Percentiles rank a stretch among this genome's conserved stretches.
Evolutionary conservation across 2,797 vertebrate species (phyloP).

Genomic region (Microctenopoma lineatum): DNA sequence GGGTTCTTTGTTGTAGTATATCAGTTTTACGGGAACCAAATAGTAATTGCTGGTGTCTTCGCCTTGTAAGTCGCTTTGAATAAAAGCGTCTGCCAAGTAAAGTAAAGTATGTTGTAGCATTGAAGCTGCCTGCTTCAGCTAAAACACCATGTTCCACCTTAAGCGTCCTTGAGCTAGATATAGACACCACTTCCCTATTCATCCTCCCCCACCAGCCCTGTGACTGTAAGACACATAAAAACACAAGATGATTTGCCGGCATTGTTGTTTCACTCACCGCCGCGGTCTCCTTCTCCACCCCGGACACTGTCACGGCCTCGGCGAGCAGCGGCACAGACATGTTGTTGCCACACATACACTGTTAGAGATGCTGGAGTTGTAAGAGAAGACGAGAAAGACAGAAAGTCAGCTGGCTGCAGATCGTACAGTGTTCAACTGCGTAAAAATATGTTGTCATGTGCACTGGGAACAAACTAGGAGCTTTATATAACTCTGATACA

Average conservation of each 20-base stretch:
- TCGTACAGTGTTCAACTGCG: not conserved
- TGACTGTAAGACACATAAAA: not conserved
- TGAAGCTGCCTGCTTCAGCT: too few relatives aligned
- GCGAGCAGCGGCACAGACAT: slow-evolving; percentile 99
- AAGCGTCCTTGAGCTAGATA: not conserved
- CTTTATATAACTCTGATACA: slow-evolving; percentile 3
- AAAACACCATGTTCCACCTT: too few relatives aligned
- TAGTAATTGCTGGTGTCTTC: too few relatives aligned
- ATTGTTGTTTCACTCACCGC: slow-evolving; percentile 85
- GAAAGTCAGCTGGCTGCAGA: slow-evolving; percentile 23
- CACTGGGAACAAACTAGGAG: slow-evolving; percentile 5
- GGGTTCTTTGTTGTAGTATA: too few relatives aligned
- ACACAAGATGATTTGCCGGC: rapidly evolving
- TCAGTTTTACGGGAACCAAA: too few relatives aligned
- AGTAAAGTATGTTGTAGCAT: too few relatives aligned
- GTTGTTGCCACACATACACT: slow-evolving; percentile 99
- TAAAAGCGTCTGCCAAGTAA: too few relatives aligned
- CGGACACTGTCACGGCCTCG: slow-evolving; percentile 95
- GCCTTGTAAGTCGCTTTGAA: too few relatives aligned
- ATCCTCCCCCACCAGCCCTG: not conserved
- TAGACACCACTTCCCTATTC: too few relatives aligned
- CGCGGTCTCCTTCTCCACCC: slow-evolving; percentile 95
- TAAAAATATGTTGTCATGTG: slow-evolving; percentile 7
- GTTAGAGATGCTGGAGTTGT: slow-evolving; percentile 81
- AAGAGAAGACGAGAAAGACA: not conserved